Evolutionary conservation across 2,888 invertebrate species (phyloP).

Genomic region (Thera britannica): DNA sequence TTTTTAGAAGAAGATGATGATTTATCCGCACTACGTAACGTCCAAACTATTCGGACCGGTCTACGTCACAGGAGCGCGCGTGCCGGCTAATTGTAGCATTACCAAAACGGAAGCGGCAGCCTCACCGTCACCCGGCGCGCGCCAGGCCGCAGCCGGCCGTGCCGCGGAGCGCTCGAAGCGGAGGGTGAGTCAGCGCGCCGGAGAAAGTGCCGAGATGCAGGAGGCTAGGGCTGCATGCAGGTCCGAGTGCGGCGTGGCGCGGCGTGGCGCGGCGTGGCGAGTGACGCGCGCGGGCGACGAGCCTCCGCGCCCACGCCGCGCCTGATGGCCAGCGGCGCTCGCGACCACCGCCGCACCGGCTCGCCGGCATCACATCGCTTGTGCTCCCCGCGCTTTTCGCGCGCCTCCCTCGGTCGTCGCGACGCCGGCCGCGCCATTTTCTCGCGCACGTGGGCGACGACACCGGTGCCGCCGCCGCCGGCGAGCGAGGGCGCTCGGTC

Average conservation of each 20-base stretch:
- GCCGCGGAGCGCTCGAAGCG: constrained; percentile 63
- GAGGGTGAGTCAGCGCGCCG: constrained; percentile 68
- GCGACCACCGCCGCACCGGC: constrained; percentile 54
- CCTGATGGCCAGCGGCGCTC: constrained; percentile 53
- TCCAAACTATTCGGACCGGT: constrained; percentile 66
- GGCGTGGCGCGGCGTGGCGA: constrained; percentile 37
- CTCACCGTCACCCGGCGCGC: constrained; percentile 55
- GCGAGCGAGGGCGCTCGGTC: constrained; percentile 72
- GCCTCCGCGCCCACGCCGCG: constrained; percentile 74
- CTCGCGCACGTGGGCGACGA: constrained; percentile 83
- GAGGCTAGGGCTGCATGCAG: constrained; percentile 39
- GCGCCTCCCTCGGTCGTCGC: constrained; percentile 78
- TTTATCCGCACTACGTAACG: constrained; percentile 75
- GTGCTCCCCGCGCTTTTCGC: constrained; percentile 80
- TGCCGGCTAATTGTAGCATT: constrained; percentile 78
- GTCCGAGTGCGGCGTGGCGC: constrained; percentile 39
- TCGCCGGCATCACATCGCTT: constrained; percentile 70
- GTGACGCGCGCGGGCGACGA: constrained; percentile 64
- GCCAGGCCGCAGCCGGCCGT: constrained; percentile 46
- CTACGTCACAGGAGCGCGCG: constrained; percentile 79
- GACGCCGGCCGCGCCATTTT: constrained; percentile 80
- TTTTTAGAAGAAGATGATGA: constrained; percentile 71
- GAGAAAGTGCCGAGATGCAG: constrained; percentile 57
- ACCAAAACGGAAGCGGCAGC: constrained; percentile 72
- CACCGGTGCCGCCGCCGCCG: constrained; percentile 52